Conservation (phyloP, 2,888 invertebrate species). For the Caenorhabditis zanzibari region DNA sequence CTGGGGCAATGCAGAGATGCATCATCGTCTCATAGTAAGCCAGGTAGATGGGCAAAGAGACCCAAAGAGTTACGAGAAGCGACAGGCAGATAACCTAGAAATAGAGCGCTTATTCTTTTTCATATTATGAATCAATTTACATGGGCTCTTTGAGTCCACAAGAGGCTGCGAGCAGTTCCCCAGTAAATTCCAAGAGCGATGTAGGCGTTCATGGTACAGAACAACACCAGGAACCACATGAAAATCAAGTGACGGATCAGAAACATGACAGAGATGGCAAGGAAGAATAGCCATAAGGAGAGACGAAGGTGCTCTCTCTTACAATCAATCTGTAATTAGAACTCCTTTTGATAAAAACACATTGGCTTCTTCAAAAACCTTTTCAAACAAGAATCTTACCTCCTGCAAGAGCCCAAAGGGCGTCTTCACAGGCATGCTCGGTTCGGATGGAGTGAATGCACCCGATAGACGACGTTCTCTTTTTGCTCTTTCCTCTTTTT, state of each 20-base stretch:
- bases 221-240: conserved; percentile 48
- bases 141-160: conserved; percentile 40
- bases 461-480: conserved; percentile 16
- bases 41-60: conserved; percentile 36
- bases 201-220: conserved; percentile 46
- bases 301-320: conserved; percentile 42
- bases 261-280: conserved; percentile 43
- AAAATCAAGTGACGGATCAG: conserved; percentile 45
- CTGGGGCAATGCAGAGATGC: conserved; percentile 25
- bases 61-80: conserved; percentile 24
- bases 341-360: too few species aligned
- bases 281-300: conserved; percentile 45
- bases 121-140: too few species aligned
- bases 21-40: conserved; percentile 30
- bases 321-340: conserved; percentile 22
- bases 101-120: too few species aligned
- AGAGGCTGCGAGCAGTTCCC: conserved; percentile 25
- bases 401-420: conserved; percentile 41
- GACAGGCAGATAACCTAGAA: conserved; percentile 30
- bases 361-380: neutral
- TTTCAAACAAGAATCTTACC: conserved; percentile 19
- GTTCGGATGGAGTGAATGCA: neutral
- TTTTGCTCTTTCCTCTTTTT: conserved; percentile 6
- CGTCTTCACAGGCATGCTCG: conserved; percentile 41
- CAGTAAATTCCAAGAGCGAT: conserved; percentile 40